These are phyloP conservation scores for Drosophila koepferae DNA, from an alignment of 2,888 invertebrate species.

Conservation along the genomic window DNA sequence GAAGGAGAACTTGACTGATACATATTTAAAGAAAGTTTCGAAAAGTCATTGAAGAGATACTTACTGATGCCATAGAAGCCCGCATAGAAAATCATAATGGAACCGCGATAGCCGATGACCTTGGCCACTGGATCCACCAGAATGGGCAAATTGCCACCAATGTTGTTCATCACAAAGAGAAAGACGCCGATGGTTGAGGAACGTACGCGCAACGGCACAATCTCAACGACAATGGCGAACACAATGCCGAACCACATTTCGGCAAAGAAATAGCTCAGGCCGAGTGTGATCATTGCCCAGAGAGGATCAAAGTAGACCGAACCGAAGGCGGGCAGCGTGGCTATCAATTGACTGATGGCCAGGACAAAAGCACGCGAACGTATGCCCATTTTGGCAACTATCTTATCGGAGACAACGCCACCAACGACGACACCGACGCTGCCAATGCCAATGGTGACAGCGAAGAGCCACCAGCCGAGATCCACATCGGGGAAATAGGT, in stretches of 20 bases:
- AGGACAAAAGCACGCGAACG: constrained; percentile 92
- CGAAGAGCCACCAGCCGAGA: constrained; percentile 95
- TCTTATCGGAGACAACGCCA: constrained; percentile 93
- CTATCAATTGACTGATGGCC: constrained; percentile 92
- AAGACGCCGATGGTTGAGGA: constrained; percentile 95
- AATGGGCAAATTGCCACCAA: constrained; percentile 95
- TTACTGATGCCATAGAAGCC: constrained; percentile 94
- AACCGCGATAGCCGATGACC: constrained; percentile 92
- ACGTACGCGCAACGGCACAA: constrained; percentile 92
- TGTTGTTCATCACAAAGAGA: constrained; percentile 96
- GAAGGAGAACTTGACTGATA: neutral
- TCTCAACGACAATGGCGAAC: constrained; percentile 95
- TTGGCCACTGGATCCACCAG: constrained; percentile 94
- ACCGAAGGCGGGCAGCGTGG: constrained; percentile 94
- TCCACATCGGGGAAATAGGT: constrained; percentile 95
- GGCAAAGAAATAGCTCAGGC: constrained; percentile 95
- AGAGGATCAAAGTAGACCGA: constrained; percentile 93
- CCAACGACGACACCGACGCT: constrained; percentile 89
- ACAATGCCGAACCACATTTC: constrained; percentile 98
- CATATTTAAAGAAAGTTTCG: neutral
- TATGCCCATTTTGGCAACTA: constrained; percentile 94
- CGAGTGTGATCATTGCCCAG: constrained; percentile 94
- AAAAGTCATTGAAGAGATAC: constrained; percentile 34
- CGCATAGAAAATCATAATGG: constrained; percentile 94
- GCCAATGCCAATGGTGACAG: constrained; percentile 93